Percentiles rank a stretch among this genome's conserved stretches.
phyloP scores from a whole-genome alignment of 1,140 invertebrate genomes.

The Zaprionus camerounensis region DNA sequence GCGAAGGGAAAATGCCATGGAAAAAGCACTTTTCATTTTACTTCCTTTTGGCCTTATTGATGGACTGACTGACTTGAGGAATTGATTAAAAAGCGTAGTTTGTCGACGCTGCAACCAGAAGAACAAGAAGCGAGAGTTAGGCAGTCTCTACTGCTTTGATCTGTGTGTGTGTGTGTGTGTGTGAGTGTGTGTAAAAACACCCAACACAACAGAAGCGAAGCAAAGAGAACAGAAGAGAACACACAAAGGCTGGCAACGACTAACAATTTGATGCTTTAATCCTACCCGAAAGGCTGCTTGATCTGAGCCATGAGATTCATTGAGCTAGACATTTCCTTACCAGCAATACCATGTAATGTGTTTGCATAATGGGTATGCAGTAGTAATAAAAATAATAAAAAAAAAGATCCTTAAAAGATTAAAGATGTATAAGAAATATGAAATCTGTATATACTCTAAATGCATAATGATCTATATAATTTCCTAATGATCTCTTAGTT shows the following conservation, averaged over 20 bases:
- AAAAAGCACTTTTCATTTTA: constrained; percentile 44
- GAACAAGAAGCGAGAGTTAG: constrained; percentile 40
- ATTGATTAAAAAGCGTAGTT: constrained; percentile 75
- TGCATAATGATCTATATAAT: neutral
- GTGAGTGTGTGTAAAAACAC: constrained; percentile 1
- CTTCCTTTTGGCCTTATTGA: constrained; percentile 56
- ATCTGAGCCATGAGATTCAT: constrained; percentile 62
- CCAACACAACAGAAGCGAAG: neutral
- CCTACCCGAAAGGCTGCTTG: constrained; percentile 46
- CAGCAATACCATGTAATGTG: constrained; percentile 1
- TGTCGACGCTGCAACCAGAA: constrained; percentile 52
- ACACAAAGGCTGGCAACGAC: constrained; percentile 36
- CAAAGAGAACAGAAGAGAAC: neutral
- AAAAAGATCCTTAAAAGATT: too few species aligned
- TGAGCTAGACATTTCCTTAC: constrained; percentile 27
- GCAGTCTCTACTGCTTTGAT: constrained; percentile 60
- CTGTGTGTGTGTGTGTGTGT: constrained; percentile 40
- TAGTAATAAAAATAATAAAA: too few species aligned
- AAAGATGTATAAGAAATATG: neutral
- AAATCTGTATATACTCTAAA: too few species aligned
- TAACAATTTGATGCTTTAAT: constrained; percentile 80
- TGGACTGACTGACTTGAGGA: constrained; percentile 54
- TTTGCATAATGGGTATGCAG: neutral
- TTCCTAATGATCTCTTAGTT: neutral
- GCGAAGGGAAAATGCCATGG: constrained; percentile 30